These are phyloP conservation scores for Coccyzus lansbergi DNA, from an alignment of 2,797 vertebrate species.

Conservation along the genomic window DNA sequence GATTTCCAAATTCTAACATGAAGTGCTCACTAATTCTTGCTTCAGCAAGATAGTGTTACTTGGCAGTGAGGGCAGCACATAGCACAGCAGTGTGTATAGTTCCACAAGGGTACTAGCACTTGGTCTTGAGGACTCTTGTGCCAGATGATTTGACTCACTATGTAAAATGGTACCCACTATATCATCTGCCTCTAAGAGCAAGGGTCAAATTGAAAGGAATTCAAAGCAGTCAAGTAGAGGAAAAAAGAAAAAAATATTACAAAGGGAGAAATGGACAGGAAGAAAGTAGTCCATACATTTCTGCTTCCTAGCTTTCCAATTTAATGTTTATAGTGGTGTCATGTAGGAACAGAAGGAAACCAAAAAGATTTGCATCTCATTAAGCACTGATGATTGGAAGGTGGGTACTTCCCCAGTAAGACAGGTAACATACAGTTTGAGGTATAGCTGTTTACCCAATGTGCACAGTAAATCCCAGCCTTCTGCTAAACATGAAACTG, in stretches of 20 bases:
- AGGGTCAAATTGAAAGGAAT: background rate
- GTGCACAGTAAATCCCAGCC: background rate
- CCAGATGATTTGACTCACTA: background rate
- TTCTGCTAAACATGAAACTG: background rate
- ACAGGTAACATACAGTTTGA: background rate
- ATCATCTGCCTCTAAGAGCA: background rate
- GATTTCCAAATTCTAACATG: background rate
- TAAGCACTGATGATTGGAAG: background rate
- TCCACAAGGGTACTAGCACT: background rate
- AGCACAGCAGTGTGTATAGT: background rate
- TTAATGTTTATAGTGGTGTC: background rate
- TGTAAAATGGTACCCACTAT: background rate
- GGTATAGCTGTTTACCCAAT: background rate
- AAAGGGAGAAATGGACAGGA: background rate
- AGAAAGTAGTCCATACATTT: background rate
- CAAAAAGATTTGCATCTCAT: background rate
- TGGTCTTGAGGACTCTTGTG: background rate
- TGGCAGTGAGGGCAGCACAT: background rate
- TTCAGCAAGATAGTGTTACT: background rate
- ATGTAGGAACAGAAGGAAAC: background rate
- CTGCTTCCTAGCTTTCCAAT: background rate
- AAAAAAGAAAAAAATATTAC: background rate
- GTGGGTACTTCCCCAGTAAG: background rate
- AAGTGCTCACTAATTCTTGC: background rate
- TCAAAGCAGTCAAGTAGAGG: background rate